These are phyloP conservation scores for Poecilia velifera DNA, from an alignment of 2,797 vertebrate genomes.

Conservation along the genomic window DNA sequence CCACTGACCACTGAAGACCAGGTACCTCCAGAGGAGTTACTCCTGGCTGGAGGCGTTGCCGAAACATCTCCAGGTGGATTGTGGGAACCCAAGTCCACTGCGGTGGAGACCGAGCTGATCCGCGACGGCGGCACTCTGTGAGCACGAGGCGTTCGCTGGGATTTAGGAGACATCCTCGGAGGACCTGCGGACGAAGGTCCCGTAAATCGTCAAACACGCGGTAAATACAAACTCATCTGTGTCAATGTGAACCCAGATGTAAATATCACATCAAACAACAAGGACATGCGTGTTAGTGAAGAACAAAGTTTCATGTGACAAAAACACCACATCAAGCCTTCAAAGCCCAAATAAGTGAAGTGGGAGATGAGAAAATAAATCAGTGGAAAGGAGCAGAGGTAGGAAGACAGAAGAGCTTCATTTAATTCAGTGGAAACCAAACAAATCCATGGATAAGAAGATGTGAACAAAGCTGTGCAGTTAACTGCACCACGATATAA, in stretches of 20 bases:
- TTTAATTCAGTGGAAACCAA: background rate
- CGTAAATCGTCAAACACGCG: slow-evolving; percentile 1
- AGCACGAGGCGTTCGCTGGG: slow-evolving; percentile 93
- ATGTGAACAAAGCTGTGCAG: background rate
- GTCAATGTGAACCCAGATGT: slow-evolving; percentile 7
- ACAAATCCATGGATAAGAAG: background rate
- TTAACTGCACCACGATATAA: background rate
- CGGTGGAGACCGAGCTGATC: slow-evolving; percentile 86
- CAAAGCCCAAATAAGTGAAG: slow-evolving; percentile 48
- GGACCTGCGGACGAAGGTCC: slow-evolving; percentile 82
- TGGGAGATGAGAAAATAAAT: slow-evolving; percentile 18
- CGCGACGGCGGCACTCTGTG: slow-evolving; percentile 93
- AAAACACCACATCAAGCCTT: slow-evolving; percentile 47
- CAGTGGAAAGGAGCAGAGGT: background rate
- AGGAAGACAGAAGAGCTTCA: background rate
- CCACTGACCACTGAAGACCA: slow-evolving; percentile 99
- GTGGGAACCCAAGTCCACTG: slow-evolving; percentile 92
- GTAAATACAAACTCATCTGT: slow-evolving; percentile 12
- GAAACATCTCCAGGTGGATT: slow-evolving; percentile 88
- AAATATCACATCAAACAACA: slow-evolving; percentile 23
- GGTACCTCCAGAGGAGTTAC: slow-evolving; percentile 92
- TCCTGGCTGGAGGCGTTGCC: slow-evolving; percentile 86
- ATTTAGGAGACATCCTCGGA: slow-evolving; percentile 98
- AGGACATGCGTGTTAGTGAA: slow-evolving; percentile 65
- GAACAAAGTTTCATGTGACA: slow-evolving; percentile 37